Conservation (phyloP, 2,113 vertebrate species). For the Podiceps cristatus region DNA sequence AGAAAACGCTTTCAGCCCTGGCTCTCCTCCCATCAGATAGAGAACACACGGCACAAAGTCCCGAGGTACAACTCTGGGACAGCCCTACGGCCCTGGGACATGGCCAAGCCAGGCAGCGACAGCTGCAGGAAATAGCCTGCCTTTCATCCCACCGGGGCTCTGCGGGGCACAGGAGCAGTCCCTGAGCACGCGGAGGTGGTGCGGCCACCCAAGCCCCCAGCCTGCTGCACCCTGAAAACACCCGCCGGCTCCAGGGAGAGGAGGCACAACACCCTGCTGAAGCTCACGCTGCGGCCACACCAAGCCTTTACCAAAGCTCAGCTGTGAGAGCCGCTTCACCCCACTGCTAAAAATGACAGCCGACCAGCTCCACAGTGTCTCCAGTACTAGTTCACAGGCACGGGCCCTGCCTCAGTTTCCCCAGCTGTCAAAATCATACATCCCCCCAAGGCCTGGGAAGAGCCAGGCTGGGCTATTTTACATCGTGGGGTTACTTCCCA, state of each 20-base stretch:
- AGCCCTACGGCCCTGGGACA: rapidly evolving
- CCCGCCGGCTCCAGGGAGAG: not conserved
- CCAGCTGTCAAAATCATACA: not conserved
- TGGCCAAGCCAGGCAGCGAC: not conserved
- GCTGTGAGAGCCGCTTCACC: not conserved
- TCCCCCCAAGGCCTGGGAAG: not conserved
- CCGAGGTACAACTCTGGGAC: not conserved
- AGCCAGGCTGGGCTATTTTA: not conserved
- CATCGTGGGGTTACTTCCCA: not conserved
- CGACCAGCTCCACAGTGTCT: not conserved
- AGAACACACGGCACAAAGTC: not conserved
- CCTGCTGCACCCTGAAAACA: not conserved
- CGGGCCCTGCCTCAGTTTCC: not conserved
- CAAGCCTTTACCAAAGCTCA: not conserved
- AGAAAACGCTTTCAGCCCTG: not conserved
- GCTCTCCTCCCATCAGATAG: slow-evolving; percentile 41
- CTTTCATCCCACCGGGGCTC: not conserved
- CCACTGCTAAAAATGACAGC: not conserved
- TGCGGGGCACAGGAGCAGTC: not conserved
- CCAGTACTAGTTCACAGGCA: rapidly evolving
- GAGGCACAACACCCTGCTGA: rapidly evolving
- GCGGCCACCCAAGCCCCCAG: not conserved
- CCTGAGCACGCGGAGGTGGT: not conserved
- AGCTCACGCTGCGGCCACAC: not conserved
- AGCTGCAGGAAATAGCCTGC: not conserved